Evolutionary conservation across 2,797 vertebrate species (phyloP), one percentile per base, ranked within the genome.

Genomic region (Xiphophorus birchmanni): DNA sequence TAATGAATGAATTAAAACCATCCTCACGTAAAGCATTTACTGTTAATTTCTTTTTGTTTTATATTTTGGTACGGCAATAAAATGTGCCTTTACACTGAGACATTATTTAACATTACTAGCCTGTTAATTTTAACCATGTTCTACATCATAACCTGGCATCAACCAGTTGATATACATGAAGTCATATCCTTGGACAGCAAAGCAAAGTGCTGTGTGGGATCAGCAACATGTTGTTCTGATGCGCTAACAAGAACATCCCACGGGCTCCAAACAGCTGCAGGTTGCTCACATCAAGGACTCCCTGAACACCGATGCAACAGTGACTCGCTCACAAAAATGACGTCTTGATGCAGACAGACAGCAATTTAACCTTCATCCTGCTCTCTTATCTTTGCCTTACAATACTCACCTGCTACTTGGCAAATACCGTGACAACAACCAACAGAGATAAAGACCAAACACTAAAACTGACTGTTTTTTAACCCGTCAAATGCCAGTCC

Each of bases 351-450:
- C 29, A 42, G 48, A 76, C 50, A 75, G 47, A 76, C 56, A 73
- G 44, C 21, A 40, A 1, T 18, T 6, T 42, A 71, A 48, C 35
- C 13, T 75, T 44, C 17, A 9, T 50, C 13, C 48, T 45, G 21
- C 17, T 65, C 74, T 86, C 77, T 79, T 17, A 35, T 80, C 82
- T 32, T 69, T 75, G 85, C 83, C 78, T 78, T 84, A 42, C 90
- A 86, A 87, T 78, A 54, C 83, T 91, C 72, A 73, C 65, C 65
- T 47, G 75, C 54, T 77, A 84, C 80, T 91, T 76, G 77, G 84
- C 32, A 37, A 73, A 77, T 78, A 90, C 84, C 81, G 75, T 89
- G 86, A 85, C 87, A 90, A 92, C 77, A 85, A 77, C 85, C 85
- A 82, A 79, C 77, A 58, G 17, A 29, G 35, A 82, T 11, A 74